Evolutionary conservation across 2,797 vertebrate genomes (phyloP), one percentile per base, ranked within the genome.

Genomic region (Notolepis coatsorum): DNA sequence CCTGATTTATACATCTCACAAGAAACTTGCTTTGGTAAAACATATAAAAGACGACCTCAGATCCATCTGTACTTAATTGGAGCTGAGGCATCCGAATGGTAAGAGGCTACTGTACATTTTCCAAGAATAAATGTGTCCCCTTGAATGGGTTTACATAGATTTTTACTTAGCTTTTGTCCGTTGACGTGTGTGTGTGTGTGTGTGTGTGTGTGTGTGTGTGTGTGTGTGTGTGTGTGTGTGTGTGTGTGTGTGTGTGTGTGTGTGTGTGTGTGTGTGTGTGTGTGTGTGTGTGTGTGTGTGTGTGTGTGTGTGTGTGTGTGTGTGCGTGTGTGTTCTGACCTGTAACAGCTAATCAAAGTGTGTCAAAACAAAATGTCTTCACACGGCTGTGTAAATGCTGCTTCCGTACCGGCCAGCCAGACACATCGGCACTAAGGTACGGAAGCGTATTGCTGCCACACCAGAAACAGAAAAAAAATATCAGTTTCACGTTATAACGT

Each of bases 61-160:
- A 60, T 30, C 37, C 46, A 4, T 17, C 25, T 2, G 21, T 10
- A 17, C 17, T 27, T 1, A 35, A 23, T 21, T 28, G 50, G 52
- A 52, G 38, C 39, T 18, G 43, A 67, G 58, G 31, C 49, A 33
- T 9, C 27, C 39, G 24, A 37, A 52, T 15, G 48, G 62, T 69
- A 62, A 65, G 43, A 75, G 46, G 38, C 64, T 60, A 54, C 8
- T 43, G 60, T 5, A 30, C 17, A 33, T 28, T n/a, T n/a, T n/a
- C n/a, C n/a, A 0, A 17, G 45, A 42, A 18, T 37, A 21, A 10
- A 24, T 41, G 31, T 1, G 15, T 39, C 2, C n/a, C n/a, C 23
- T 48, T 7, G 24, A 6, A 30, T 9, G 49, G 30, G 28, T 50
- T 35, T 24, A 18, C 35, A 2, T 2, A n/a, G 28, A 15, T 7